phyloP scores from a whole-genome alignment of 2,113 vertebrate species.

The Eulacestoma nigropectus region DNA sequence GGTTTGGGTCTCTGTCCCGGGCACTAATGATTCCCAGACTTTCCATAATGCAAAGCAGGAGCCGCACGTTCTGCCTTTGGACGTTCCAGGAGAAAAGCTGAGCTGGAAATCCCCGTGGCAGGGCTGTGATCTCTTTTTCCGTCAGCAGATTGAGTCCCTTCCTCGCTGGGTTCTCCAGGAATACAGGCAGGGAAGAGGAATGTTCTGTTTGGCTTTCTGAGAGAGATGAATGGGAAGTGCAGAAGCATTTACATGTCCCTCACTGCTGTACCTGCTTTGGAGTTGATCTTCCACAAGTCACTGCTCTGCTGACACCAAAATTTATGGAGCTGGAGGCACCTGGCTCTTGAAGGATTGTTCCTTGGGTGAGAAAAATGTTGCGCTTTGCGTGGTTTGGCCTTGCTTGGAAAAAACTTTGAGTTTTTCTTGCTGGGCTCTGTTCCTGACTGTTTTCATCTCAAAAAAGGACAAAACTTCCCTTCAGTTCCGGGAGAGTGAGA shows the following conservation, averaged over 20 bases:
- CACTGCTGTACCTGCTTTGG: neutral
- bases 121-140: neutral
- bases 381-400: neutral
- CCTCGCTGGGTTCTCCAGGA: neutral
- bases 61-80: neutral
- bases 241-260: neutral
- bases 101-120: neutral
- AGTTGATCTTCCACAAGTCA: neutral
- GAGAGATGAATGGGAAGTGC: neutral
- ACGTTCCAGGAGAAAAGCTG: neutral
- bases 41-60: neutral
- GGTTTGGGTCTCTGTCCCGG: neutral
- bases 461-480: neutral
- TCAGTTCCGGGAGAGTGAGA: neutral
- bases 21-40: neutral
- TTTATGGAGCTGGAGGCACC: neutral
- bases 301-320: neutral
- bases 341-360: neutral
- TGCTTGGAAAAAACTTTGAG: neutral
- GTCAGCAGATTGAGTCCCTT: neutral
- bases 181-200: neutral
- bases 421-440: neutral
- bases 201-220: neutral
- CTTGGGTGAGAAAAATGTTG: neutral
- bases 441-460: neutral